Base-by-base conservation (phyloP, 2,888 invertebrate genomes). In the Galerucella nymphaeae region DNA sequence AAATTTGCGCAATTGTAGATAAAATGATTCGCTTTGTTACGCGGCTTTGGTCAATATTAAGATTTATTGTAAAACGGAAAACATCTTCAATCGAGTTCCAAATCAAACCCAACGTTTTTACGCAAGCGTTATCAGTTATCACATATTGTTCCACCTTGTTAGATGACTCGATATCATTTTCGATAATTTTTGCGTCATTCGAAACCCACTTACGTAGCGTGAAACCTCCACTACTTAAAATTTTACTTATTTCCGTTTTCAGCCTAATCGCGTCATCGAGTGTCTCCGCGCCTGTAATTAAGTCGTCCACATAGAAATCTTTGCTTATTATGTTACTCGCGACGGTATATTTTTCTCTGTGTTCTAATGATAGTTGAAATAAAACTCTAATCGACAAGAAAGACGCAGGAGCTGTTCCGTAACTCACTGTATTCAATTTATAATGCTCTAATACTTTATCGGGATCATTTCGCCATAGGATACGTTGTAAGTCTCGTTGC, bases 221-320 rank as follows among this genome's bases (percentile, higher is more conserved):
- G n/a, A 59, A 59, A 16, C 59, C 18, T 14, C 41, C 13, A 1
- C n/a, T 59, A 5, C n/a, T 41, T 38, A 59, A 59, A 20, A 59
- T 59, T 20, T 53, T n/a, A 6, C 2, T 53, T n/a, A 53, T n/a
- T n/a, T 53, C 14, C 6, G 13, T 53, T n/a, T n/a, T n/a, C 5
- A 53, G 18, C 6, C 6, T n/a, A 53, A 53, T 53, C n/a, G n/a
- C n/a, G 13, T 16, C 18, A 2, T 13, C 10, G 6, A 53, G 8
- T 1, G 53, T n/a, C 4, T 53, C 53, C 13, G 14, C 8, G 11
- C 53, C 53, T 3, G 53, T 53, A 6, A 53, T 53, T n/a, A 53
- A n/a, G n/a, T 53, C 53, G n/a, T 53, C 59, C 2, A 59, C 59
- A 59, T 59, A 59, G n/a, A 59, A 59, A 59, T 59, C 5, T 20